Base-by-base conservation (phyloP, 2,888 invertebrate genomes). In the Tanypteryx hageni region DNA sequence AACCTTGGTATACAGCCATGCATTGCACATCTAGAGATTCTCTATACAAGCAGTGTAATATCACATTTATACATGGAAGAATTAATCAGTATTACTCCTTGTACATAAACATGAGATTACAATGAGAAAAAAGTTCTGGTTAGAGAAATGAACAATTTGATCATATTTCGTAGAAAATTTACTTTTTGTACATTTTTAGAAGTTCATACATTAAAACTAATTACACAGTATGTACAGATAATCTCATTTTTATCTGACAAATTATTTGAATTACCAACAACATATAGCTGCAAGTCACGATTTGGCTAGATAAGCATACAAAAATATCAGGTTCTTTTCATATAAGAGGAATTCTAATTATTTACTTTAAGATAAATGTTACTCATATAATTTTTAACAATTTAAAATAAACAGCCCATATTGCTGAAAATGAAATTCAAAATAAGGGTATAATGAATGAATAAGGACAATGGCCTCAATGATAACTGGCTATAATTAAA, bases 271-370 rank as follows among this genome's bases (percentile, higher is more conserved):
- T 89, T 56, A 89, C 76, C 76, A 76, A 89, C 44, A 89, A 89
- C 64, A 68, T 64, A 56, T 27, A 89, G 89, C 61, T 68, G 89
- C 44, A 61, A 89, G 61, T 86, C 44, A 64, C 14, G 68, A 64
- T 56, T 89, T 68, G 89, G 89, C 64, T 89, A 68, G 89, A 61
- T 89, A 89, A 89, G 89, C 89, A 89, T 89, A 89, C 89, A 89
- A 89, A 89, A 89, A 89, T 89, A 89, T 89, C 68, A 89, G 64
- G 64, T 89, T 44, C 89, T 64, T 89, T 89, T 44, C 64, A 44
- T 89, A 18, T 64, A 89, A 31, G 68, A 89, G 31, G 61, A 68
- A 89, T 89, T 64, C 89, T 89, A 86, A 76, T 44, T 61, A 44
- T 64, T 89, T 86, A 83, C 11, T 61, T 56, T 64, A 64, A 61